These are phyloP conservation scores for Chionoecetes opilio DNA, from an alignment of 1,140 invertebrate genomes.

Conservation along the genomic window DNA sequence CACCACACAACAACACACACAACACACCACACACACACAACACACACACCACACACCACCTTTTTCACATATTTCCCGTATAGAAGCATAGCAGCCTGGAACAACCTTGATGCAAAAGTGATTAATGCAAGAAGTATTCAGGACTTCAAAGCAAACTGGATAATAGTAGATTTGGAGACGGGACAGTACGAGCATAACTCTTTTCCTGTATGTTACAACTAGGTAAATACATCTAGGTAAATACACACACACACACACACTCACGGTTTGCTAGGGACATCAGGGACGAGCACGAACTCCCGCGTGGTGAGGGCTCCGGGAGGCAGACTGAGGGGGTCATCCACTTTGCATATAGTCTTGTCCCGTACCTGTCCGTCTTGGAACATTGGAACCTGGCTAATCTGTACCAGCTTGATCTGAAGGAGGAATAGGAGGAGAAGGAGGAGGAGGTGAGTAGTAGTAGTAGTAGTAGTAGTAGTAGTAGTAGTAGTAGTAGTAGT, in stretches of 20 bases:
- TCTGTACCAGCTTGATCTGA: conserved; percentile 71
- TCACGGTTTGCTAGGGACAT: conserved; percentile 69
- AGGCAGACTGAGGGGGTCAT: conserved; percentile 62
- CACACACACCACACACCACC: too few relatives aligned
- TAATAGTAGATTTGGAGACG: too few relatives aligned
- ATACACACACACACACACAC: conserved; percentile 29
- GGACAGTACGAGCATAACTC: too few relatives aligned
- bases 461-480: conserved; percentile 34
- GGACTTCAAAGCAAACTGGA: too few relatives aligned
- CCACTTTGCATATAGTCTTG: conserved; percentile 71
- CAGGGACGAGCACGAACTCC: conserved; percentile 48
- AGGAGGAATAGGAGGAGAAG: background rate
- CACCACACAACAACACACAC: too few relatives aligned
- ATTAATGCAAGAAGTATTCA: too few relatives aligned
- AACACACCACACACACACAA: too few relatives aligned
- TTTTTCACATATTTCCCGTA: too few relatives aligned
- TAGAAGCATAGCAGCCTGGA: too few relatives aligned
- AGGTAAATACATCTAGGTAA: too few relatives aligned
- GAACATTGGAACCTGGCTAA: conserved; percentile 78
- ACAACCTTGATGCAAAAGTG: too few relatives aligned
- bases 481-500: conserved; percentile 36
- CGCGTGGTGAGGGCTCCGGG: conserved; percentile 65
- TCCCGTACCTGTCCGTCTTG: conserved; percentile 64
- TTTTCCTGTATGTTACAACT: too few relatives aligned
- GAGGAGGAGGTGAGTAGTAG: background rate